Evolutionary conservation across 1,140 invertebrate genomes (phyloP).

Genomic region (Globodera rostochiensis): DNA sequence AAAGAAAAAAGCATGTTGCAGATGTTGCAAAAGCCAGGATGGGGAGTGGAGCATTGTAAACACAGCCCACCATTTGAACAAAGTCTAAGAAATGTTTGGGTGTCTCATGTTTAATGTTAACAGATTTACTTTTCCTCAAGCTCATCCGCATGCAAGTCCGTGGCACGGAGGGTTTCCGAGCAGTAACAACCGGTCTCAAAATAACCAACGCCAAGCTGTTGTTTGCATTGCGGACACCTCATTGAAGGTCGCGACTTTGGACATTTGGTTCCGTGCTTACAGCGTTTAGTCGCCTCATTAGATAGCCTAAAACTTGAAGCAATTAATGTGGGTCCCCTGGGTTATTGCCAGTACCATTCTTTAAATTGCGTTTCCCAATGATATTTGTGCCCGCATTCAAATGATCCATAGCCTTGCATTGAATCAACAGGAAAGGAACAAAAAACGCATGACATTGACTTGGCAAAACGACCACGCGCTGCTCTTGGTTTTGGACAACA

Average conservation of each 20-base stretch:
- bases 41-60: background rate
- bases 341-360: too few species aligned
- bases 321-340: too few species aligned
- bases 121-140: background rate
- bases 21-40: background rate
- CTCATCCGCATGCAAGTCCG: background rate
- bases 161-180: background rate
- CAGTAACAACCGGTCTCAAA: background rate
- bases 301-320: too few species aligned
- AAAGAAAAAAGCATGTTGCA: background rate
- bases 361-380: too few species aligned
- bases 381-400: too few species aligned
- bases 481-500: too few species aligned
- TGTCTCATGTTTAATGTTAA: background rate
- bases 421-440: accelerated
- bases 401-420: too few species aligned
- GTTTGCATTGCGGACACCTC: background rate
- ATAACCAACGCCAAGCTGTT: background rate
- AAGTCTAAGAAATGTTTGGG: background rate
- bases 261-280: too few species aligned
- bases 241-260: background rate
- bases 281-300: too few species aligned
- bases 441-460: too few species aligned
- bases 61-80: background rate
- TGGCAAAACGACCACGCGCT: too few species aligned